Conservation (phyloP, 2,888 invertebrate species). For the Marronus borbonicus region DNA sequence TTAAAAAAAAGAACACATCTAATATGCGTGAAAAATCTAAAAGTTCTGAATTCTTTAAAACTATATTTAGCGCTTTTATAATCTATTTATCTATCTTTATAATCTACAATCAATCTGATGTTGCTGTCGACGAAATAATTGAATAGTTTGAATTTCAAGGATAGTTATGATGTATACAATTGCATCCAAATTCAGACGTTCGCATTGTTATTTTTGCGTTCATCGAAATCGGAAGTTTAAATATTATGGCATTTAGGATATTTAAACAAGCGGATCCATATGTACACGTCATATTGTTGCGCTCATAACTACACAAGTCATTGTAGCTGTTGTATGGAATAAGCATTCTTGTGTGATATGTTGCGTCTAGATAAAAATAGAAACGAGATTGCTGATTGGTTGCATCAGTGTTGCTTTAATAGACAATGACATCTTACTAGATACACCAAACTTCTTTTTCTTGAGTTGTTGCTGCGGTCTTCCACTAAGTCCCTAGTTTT, state of each 20-base stretch:
- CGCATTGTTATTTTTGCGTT: neutral
- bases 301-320: neutral
- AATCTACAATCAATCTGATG: neutral
- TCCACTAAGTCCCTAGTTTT: too few species aligned
- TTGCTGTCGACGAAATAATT: slow-evolving; percentile 19
- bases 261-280: neutral
- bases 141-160: slow-evolving; percentile 19
- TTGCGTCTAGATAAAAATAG: too few species aligned
- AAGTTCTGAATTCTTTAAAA: neutral
- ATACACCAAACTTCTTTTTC: too few species aligned
- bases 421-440: too few species aligned
- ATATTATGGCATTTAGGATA: neutral
- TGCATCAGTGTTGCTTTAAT: too few species aligned
- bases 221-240: slow-evolving; percentile 16
- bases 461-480: too few species aligned
- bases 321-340: neutral
- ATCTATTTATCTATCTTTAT: neutral
- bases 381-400: too few species aligned
- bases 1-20: too few species aligned
- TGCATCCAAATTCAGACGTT: neutral
- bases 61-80: neutral
- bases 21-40: too few species aligned
- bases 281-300: neutral
- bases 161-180: slow-evolving; percentile 1
- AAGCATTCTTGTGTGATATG: too few species aligned